Base-by-base conservation (phyloP, 2,888 invertebrate species). In the Anthrax anthrax region DNA sequence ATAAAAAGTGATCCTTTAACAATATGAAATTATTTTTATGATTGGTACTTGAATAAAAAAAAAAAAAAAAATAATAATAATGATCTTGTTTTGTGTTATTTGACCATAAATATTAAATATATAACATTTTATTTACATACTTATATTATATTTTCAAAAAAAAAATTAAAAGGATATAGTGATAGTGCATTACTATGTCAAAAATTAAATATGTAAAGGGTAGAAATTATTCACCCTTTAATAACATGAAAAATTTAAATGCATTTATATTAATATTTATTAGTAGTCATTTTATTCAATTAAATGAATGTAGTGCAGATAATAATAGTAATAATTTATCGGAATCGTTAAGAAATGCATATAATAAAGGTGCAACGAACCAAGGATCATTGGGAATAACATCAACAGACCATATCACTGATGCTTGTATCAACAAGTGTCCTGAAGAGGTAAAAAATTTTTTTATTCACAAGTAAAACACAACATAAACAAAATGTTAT, bases 391-490 rank as follows among this genome's bases (percentile, higher is more conserved):
- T 48, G 40, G 48, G 47, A 47, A 47, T 38, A 19, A 37, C 41
- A 19, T 44, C 46, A 46, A 49, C 51, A 38, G 48, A 48, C 38
- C 49, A 51, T 47, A 49, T 51, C 39, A 48, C 49, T n/a, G 47
- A 48, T 18, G 39, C 48, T 43, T 51, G 51, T 41, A 48, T 50
- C 46, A 44, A 42, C 42, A 51, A 47, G 37, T 51, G 51, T 47
- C 51, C 49, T 39, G 49, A 51, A 34, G 51, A 51, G 51, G 51
- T 51, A 51, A 46, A n/a, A n/a, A n/a, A n/a, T n/a, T n/a, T n/a
- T n/a, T n/a, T n/a, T n/a, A n/a, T n/a, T n/a, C n/a, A n/a, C n/a
- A n/a, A n/a, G n/a, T n/a, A n/a, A n/a, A n/a, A n/a, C n/a, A n/a
- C n/a, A n/a, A n/a, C n/a, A n/a, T n/a, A n/a, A n/a, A n/a, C n/a